A percentile compares a stretch with the other conserved stretches of the same genome.
Evolutionary conservation across 1,140 invertebrate species (phyloP).

Genomic region (Formica exsecta): DNA sequence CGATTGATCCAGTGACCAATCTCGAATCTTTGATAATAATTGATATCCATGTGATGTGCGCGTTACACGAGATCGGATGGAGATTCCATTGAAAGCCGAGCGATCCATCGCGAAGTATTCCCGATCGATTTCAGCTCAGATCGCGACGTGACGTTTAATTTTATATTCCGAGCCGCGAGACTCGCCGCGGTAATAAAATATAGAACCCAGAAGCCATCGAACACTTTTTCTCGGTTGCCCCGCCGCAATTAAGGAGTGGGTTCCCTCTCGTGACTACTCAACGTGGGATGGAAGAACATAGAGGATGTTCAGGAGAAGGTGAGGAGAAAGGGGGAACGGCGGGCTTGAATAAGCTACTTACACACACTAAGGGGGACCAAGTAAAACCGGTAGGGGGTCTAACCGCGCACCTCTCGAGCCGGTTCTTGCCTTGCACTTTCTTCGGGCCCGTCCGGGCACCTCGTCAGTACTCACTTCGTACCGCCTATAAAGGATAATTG

Average conservation of each 20-base stretch:
- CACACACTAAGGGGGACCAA: constrained; percentile 73
- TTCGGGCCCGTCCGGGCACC: constrained; percentile 65
- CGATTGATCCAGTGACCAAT: no score
- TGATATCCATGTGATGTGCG: no score
- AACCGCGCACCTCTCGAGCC: constrained; percentile 78
- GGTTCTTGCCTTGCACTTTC: constrained; percentile 83
- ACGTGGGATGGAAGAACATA: constrained; percentile 15
- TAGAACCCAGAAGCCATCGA: constrained; percentile 71
- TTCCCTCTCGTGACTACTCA: constrained; percentile 62
- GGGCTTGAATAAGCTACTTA: constrained; percentile 66
- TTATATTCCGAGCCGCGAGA: constrained; percentile 8
- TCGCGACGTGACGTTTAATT: constrained; percentile 36
- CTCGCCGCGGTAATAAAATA: constrained; percentile 45
- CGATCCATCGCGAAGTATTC: constrained; percentile 5
- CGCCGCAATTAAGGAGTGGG: constrained; percentile 77
- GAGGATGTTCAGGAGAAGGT: not conserved
- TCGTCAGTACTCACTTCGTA: constrained; percentile 68
- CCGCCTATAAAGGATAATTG: constrained; percentile 77
- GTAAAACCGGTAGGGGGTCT: constrained; percentile 84
- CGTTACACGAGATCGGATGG: no score
- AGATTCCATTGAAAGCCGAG: not conserved
- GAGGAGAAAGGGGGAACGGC: constrained; percentile 53
- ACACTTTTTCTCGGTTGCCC: constrained; percentile 75
- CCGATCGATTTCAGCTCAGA: constrained; percentile 22
- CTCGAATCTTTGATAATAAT: no score